Evolutionary conservation across 2,888 invertebrate genomes (phyloP).

Genomic region (Hypercompe scribonia): DNA sequence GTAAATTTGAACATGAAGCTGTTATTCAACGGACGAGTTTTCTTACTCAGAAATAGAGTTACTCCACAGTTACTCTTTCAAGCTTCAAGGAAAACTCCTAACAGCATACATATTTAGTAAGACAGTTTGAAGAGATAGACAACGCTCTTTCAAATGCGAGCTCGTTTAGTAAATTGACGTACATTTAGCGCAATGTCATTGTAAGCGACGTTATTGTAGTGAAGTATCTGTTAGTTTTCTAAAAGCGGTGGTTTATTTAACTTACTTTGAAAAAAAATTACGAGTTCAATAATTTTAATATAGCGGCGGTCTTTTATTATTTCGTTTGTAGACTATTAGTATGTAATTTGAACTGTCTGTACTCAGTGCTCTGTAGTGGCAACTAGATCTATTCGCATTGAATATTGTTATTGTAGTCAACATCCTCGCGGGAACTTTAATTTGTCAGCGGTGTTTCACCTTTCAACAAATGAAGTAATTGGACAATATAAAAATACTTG

Average conservation of each 20-base stretch:
- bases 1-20: not conserved
- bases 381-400: too few relatives aligned
- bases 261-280: not conserved
- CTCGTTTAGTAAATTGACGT: conserved; percentile 48
- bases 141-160: conserved; percentile 42
- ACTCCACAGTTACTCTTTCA: not conserved
- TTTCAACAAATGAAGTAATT: not conserved
- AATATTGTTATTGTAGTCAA: not conserved
- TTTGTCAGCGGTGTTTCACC: not conserved
- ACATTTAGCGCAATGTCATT: conserved; percentile 34
- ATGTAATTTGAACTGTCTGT: not conserved
- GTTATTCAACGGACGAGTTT: not conserved
- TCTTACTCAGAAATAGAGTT: not conserved
- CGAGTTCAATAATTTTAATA: not conserved
- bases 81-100: not conserved
- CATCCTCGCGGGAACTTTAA: not conserved
- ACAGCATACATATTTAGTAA: conserved; percentile 44
- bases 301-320: too few relatives aligned
- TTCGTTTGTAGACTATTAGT: too few relatives aligned
- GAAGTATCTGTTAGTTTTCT: not conserved
- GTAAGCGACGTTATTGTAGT: conserved; percentile 21
- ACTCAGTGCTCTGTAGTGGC: too few relatives aligned
- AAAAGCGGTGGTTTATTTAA: not conserved
- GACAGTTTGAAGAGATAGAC: conserved; percentile 21
- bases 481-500: too few relatives aligned